phyloP scores from a whole-genome alignment of 2,113 vertebrate species.

The Salminus brasiliensis region DNA sequence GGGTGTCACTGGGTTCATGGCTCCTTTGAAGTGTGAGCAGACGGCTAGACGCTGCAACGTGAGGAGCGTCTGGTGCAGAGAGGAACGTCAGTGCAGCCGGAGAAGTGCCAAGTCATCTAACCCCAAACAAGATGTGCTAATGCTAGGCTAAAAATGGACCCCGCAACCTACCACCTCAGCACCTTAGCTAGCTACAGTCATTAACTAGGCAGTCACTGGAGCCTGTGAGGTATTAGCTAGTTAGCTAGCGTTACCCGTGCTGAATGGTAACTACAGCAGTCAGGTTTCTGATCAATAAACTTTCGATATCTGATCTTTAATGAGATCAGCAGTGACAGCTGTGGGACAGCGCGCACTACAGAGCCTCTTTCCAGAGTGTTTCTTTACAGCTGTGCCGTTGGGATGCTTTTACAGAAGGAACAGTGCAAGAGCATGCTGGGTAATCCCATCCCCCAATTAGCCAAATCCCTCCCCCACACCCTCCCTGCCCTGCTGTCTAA shows the following conservation, averaged over 20 bases:
- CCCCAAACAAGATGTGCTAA: not conserved
- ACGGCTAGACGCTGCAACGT: conserved; percentile 29
- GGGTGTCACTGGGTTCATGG: conserved; percentile 50
- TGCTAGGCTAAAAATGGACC: conserved; percentile 2
- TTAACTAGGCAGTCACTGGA: too few species aligned
- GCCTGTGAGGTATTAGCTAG: too few species aligned
- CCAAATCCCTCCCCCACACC: too few species aligned
- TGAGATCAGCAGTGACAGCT: too few species aligned
- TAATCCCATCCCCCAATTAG: not conserved
- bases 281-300: too few species aligned
- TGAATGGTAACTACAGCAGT: too few species aligned
- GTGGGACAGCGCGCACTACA: too few species aligned
- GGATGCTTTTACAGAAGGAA: not conserved
- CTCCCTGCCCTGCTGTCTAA: not conserved
- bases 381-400: not conserved
- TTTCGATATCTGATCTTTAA: too few species aligned
- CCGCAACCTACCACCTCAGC: too few species aligned
- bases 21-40: conserved; percentile 18
- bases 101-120: conserved; percentile 12
- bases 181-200: too few species aligned
- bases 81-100: not conserved
- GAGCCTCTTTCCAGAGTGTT: too few species aligned
- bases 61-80: conserved; percentile 27
- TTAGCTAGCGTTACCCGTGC: too few species aligned
- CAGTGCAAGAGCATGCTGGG: not conserved